phyloP scores from a whole-genome alignment of 2,888 invertebrate species.

The Mythimna pallens region DNA sequence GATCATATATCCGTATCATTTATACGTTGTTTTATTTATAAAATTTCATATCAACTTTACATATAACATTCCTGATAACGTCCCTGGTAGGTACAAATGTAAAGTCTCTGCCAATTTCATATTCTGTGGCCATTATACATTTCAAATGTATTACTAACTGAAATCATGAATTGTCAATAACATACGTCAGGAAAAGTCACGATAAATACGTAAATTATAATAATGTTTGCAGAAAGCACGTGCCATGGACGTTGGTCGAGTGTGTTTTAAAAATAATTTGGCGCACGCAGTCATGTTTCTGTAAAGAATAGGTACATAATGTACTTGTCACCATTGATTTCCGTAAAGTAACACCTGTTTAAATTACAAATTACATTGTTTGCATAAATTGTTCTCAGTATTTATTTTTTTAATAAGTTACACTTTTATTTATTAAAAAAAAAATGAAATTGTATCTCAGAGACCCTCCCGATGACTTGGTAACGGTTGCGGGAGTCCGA shows the following conservation, averaged over 20 bases:
- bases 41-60: no score
- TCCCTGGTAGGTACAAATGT: no score
- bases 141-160: not conserved
- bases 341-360: conserved; percentile 24
- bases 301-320: conserved; percentile 7
- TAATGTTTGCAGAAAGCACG: conserved; percentile 17
- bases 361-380: conserved; percentile 6
- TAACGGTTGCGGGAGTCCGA: no score
- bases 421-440: no score
- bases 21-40: no score
- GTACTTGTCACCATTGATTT: conserved; percentile 23
- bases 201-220: conserved; percentile 1
- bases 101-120: no score
- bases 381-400: not conserved
- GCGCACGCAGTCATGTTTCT: not conserved
- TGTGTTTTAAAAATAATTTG: conserved; percentile 34
- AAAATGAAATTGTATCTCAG: no score
- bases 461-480: no score
- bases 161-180: conserved; percentile 16
- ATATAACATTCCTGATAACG: no score
- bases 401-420: not conserved
- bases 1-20: no score
- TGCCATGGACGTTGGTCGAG: not conserved
- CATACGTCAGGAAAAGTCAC: not conserved
- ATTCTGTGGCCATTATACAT: not conserved